Evolutionary conservation across 2,113 vertebrate genomes (phyloP), one percentile per base, ranked within the genome.

Genomic region (Gasterosteus nipponicus): DNA sequence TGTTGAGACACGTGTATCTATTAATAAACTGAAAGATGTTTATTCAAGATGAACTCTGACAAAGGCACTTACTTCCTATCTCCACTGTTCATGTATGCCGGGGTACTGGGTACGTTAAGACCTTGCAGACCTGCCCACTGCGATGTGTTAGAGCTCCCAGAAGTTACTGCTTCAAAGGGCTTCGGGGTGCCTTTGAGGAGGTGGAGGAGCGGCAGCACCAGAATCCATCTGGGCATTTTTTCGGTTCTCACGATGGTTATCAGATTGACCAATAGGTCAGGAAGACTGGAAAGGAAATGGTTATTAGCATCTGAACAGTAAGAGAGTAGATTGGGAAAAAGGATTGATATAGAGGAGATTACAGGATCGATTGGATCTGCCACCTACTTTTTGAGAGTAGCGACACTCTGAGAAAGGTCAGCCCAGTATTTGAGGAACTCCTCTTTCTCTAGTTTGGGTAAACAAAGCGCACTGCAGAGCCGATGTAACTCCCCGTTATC

Each of bases 51-150:
- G 5, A 5, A 68, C 3, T 67, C 18, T 1, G 0, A 12, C 12
- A 14, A 58, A 73, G 2, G 9, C 16, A 22, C 82, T 58, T 84
- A 94, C 93, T 56, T 93, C 42, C 7, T 84, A 0, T 90, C 56
- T 15, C 90, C 74, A 66, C 68, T 85, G 74, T 0, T 44, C 7
- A 76, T 19, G 68, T 51, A 5, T 8, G 0, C 1, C 2, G 0
- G 0, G 10, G 12, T 3, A 9, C 0, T 0, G 0, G 18, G 0
- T 2, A 67, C 80, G 1, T 42, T 42, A 61, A 85, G 1, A 2
- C 15, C 92, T 87, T 93, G 81, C 5, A 99, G 89, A 62, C 95
- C 95, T 4, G 95, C 94, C 96, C 96, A 98, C 6, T 18, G 0
- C 0, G 2, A 73, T 49, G 3, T 9, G 67, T 16, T 69, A 86